These are phyloP conservation scores for Hippocampus guttulatus DNA, from an alignment of 2,113 vertebrate genomes.

Conservation along the genomic window DNA sequence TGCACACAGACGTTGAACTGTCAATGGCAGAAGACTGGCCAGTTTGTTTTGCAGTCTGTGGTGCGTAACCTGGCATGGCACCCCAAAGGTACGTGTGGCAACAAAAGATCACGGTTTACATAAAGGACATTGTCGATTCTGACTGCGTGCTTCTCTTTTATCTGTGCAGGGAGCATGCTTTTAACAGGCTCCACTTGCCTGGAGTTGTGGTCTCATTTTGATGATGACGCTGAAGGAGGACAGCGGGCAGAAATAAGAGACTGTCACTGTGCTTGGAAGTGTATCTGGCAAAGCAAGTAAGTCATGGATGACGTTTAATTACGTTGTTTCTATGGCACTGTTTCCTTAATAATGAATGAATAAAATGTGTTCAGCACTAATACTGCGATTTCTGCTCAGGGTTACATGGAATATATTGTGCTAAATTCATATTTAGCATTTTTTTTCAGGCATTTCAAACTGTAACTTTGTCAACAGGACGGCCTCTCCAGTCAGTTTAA, in stretches of 20 bases:
- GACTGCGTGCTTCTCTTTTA: background rate
- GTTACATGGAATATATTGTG: background rate
- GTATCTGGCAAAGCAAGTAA: constrained; percentile 96
- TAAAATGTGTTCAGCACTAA: background rate
- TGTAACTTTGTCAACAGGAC: constrained; percentile 69
- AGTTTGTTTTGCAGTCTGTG: constrained; percentile 81
- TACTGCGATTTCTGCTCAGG: background rate
- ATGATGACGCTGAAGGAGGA: constrained; percentile 60
- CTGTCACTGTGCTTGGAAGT: constrained; percentile 77
- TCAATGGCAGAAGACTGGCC: constrained; percentile 96
- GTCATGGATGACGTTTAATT: constrained; percentile 23
- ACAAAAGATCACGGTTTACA: background rate
- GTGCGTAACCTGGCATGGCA: constrained; percentile 91
- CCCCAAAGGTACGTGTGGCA: constrained; percentile 78
- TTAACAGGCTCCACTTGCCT: constrained; percentile 85
- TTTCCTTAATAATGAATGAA: background rate
- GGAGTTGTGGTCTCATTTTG: constrained; percentile 83
- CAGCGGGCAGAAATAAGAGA: constrained; percentile 31
- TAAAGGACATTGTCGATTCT: background rate
- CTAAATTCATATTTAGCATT: background rate
- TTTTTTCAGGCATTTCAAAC: background rate
- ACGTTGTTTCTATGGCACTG: background rate
- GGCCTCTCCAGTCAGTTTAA: constrained; percentile 84
- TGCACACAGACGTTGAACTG: constrained; percentile 74
- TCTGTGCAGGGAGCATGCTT: constrained; percentile 79